phyloP scores from a whole-genome alignment of 2,797 vertebrate genomes.

The Syngnathus acus region DNA sequence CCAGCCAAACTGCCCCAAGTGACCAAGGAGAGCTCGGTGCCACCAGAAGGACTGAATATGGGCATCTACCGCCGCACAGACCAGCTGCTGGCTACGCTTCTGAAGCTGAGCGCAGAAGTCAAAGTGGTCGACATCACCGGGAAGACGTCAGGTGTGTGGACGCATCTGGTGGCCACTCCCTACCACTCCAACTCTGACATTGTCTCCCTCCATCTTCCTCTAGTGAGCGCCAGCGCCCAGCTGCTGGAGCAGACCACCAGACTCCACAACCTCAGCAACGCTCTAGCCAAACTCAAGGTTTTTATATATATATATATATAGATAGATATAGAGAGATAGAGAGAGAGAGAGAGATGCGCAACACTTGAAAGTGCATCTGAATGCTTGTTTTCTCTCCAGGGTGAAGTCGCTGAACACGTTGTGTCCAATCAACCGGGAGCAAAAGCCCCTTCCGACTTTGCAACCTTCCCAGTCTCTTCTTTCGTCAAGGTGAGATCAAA shows the following conservation, averaged over 20 bases:
- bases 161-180: too few relatives aligned
- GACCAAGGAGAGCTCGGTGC: constrained; percentile 53
- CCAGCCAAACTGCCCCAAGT: constrained; percentile 69
- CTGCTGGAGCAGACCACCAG: constrained; percentile 78
- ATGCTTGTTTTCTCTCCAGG: constrained; percentile 50
- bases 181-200: background rate
- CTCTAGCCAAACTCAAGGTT: constrained; percentile 80
- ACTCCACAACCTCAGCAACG: constrained; percentile 72
- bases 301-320: too few relatives aligned
- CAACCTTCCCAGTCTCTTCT: constrained; percentile 77
- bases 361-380: background rate
- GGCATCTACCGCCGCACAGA: constrained; percentile 78
- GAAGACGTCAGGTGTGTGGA: constrained; percentile 68
- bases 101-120: constrained; percentile 78
- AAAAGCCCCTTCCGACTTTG: constrained; percentile 75
- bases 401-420: constrained; percentile 80
- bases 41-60: constrained; percentile 63
- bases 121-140: constrained; percentile 82
- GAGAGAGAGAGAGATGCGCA: background rate
- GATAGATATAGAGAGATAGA: background rate
- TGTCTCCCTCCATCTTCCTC: constrained; percentile 1
- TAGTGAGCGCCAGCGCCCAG: constrained; percentile 72
- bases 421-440: constrained; percentile 75
- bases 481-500: constrained; percentile 76
- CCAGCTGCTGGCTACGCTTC: constrained; percentile 78